These are phyloP conservation scores for Halichoeres trimaculatus DNA, from an alignment of 2,113 vertebrate species.

Conservation along the genomic window DNA sequence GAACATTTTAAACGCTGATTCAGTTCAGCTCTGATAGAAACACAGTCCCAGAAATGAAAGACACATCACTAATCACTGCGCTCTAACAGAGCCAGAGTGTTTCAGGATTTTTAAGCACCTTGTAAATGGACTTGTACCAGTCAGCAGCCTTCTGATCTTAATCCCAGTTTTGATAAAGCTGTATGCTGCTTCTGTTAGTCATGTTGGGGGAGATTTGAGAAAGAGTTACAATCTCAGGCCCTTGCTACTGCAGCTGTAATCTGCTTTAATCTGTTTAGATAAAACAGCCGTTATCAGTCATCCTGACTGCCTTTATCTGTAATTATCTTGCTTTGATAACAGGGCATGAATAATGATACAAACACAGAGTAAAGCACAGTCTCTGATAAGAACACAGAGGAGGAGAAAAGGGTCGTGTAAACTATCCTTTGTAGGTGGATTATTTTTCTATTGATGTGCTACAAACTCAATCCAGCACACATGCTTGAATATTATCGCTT, in stretches of 20 bases:
- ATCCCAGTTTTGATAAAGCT: constrained; percentile 16
- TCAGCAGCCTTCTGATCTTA: constrained; percentile 5
- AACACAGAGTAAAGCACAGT: constrained; percentile 21
- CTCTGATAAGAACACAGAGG: constrained; percentile 28
- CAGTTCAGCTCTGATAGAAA: too few species aligned
- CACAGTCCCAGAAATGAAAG: background rate
- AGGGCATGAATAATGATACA: constrained; percentile 1
- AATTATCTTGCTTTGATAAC: constrained; percentile 42
- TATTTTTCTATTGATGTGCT: constrained; percentile 7
- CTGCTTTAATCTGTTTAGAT: constrained; percentile 28
- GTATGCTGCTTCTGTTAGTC: background rate
- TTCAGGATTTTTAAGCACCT: constrained; percentile 11
- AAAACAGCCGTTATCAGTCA: constrained; percentile 31
- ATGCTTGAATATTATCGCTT: background rate
- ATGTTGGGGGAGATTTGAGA: background rate
- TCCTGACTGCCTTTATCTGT: background rate
- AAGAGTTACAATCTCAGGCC: background rate
- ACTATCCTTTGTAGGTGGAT: constrained; percentile 42
- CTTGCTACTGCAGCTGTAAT: constrained; percentile 12
- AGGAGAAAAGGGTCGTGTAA: constrained; percentile 31
- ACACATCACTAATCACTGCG: constrained; percentile 6
- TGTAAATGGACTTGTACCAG: constrained; percentile 5
- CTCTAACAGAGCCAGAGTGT: constrained; percentile 13
- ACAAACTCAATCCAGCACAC: constrained; percentile 6
- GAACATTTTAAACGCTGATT: too few species aligned